Conservation (phyloP, 2,888 invertebrate species). For the Zygothrica quintamaculata region DNA sequence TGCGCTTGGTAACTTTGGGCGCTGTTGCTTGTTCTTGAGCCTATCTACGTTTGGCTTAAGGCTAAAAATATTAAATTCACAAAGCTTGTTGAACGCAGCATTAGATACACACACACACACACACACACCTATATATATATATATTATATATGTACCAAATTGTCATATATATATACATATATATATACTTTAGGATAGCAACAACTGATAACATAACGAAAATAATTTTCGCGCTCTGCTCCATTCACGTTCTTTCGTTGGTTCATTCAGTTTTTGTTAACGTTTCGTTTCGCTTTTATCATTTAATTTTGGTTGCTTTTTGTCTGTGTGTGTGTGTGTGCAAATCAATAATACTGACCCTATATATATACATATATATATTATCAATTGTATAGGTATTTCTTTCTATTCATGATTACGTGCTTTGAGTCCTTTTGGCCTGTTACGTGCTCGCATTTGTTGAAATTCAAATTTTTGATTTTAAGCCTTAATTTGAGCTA, state of each 20-base stretch:
- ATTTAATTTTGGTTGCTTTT: conserved; percentile 65
- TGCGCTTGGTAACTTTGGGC: conserved; percentile 57
- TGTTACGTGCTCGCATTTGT: too few relatives aligned
- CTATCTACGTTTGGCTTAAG: conserved; percentile 64
- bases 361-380: too few relatives aligned
- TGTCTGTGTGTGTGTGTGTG: conserved; percentile 16
- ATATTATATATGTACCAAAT: conserved; percentile 44
- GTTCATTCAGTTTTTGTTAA: conserved; percentile 49
- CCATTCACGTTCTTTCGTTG: conserved; percentile 45
- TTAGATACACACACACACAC: conserved; percentile 54
- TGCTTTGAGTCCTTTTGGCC: too few relatives aligned
- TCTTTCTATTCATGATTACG: conserved; percentile 30
- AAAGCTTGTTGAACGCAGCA: conserved; percentile 50
- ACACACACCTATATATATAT: conserved; percentile 11
- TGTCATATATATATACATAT: conserved; percentile 63
- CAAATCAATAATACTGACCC: conserved; percentile 63
- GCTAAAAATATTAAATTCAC: conserved; percentile 78
- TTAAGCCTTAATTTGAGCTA: too few relatives aligned
- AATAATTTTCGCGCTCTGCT: conserved; percentile 71
- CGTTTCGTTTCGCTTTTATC: conserved; percentile 60
- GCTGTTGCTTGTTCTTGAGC: conserved; percentile 34
- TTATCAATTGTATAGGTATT: too few relatives aligned
- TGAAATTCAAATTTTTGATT: too few relatives aligned
- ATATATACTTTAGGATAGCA: conserved; percentile 43
- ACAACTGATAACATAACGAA: conserved; percentile 54